Base-by-base conservation (phyloP, 30 jellyfish, hydroid and myxozoan genomes). In the Pseudorhiza aurosa region DNA sequence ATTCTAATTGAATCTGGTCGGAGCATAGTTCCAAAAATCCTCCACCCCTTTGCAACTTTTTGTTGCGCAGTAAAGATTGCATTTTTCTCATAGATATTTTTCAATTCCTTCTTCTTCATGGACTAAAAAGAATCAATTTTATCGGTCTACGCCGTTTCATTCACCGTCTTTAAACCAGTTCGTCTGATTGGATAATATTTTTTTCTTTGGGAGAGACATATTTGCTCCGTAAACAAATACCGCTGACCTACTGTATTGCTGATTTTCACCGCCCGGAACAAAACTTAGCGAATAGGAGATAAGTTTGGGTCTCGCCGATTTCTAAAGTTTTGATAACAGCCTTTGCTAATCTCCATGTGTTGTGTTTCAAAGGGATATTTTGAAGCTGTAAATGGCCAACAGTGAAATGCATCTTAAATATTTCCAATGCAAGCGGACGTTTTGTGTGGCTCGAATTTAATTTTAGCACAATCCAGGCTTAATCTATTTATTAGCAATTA, bases 371-470 rank as follows among this genome's bases (percentile, higher is more conserved):
- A 18, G 55, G 58, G 37, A 19, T 70, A 46, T 32, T 70, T 46
- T 24, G 19, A 46, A 14, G 70, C 58, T 8, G 72, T 27, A 58
- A 31, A 45, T 0, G 8, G 21, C 83, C 45, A 47, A 29, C 83
- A 46, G 46, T 14, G 83, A 27, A 9, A 12, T 44, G 67, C 22
- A 39, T 21, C 44, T 68, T 62, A 53, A 27, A 37, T 10, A 8
- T 24, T 25, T 29, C 19, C 58, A 29, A 19, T 51, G 24, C 67
- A 25, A 15, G 1, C n/a, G 12, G 71, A 1, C 83, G 32, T n/a
- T 36, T 45, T 70, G 83, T 70, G 83, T 45, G 83, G 83, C 83
- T 22, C 11, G 29, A 10, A 10, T 14, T 71, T 46, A 46, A 70
- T 45, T 46, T 28, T 30, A 70, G 70, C 27, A 35, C 32, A 6